These are phyloP conservation scores for Dasyornis broadbenti DNA, from an alignment of 2,113 vertebrate species.

Conservation along the genomic window DNA sequence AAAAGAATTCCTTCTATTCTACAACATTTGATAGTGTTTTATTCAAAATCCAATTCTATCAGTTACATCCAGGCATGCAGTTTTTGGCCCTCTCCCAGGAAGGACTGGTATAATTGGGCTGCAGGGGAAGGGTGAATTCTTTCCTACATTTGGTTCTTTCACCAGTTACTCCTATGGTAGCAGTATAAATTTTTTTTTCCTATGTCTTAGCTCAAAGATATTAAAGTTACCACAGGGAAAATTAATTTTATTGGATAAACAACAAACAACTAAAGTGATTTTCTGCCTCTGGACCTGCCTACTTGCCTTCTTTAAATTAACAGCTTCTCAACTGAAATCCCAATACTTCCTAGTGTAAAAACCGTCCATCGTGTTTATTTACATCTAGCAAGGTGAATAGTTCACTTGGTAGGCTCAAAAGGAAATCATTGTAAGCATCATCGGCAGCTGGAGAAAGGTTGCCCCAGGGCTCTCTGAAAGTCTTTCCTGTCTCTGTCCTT, in stretches of 20 bases:
- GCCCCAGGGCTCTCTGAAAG: neutral
- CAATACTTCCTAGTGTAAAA: neutral
- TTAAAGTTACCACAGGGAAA: neutral
- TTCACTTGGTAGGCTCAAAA: neutral
- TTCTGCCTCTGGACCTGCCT: neutral
- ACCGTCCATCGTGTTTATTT: neutral
- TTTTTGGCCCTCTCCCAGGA: neutral
- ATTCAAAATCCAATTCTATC: neutral
- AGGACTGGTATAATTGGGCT: neutral
- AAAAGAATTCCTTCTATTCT: neutral
- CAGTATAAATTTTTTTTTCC: neutral
- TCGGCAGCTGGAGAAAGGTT: neutral
- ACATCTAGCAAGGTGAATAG: neutral
- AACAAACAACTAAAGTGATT: neutral
- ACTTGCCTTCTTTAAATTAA: neutral
- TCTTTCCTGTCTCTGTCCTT: neutral
- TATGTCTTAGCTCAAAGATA: neutral
- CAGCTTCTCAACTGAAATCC: neutral
- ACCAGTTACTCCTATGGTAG: neutral
- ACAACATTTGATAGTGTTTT: neutral
- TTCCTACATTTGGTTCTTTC: neutral
- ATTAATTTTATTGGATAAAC: neutral
- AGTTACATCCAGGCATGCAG: neutral
- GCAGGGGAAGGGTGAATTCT: neutral
- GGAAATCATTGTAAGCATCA: neutral